A percentile compares a stretch with the other conserved stretches of the same genome.
Evolutionary conservation across 2,113 vertebrate genomes (phyloP).

Genomic region (Trematomus loennbergii): DNA sequence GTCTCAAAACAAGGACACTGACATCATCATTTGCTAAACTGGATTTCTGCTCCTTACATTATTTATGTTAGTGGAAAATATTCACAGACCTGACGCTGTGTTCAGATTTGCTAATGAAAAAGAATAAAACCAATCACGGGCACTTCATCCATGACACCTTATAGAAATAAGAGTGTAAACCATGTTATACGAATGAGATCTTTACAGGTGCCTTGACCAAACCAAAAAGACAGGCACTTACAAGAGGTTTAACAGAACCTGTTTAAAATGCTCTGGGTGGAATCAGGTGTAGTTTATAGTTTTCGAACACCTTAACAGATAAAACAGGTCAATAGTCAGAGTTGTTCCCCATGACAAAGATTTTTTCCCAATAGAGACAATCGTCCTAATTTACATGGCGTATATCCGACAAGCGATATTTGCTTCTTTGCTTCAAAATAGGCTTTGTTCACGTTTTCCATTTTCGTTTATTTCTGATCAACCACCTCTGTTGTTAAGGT

Average conservation of each 20-base stretch:
- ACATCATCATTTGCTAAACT: conserved; percentile 40
- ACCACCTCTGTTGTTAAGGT: no score
- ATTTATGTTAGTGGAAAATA: conserved; percentile 38
- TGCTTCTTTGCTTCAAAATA: no score
- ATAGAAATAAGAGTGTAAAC: background rate
- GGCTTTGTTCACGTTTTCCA: no score
- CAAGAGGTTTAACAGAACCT: background rate
- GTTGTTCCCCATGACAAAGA: background rate
- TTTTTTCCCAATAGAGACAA: no score
- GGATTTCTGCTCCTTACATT: conserved; percentile 31
- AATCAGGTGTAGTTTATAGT: background rate
- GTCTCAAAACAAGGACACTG: conserved; percentile 23
- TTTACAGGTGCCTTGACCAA: background rate
- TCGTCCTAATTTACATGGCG: no score
- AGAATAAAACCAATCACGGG: background rate
- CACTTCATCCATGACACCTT: background rate
- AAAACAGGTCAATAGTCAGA: background rate
- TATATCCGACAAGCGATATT: no score
- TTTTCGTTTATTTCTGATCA: no score
- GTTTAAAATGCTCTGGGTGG: background rate
- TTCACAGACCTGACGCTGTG: background rate
- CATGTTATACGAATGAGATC: background rate
- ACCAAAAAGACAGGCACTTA: background rate
- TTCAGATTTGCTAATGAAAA: conserved; percentile 20
- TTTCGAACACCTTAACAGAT: background rate